A percentile compares a stretch with the other conserved stretches of the same genome.
Evolutionary conservation across 1,140 invertebrate genomes (phyloP).

Genomic region (Triops cancriformis): DNA sequence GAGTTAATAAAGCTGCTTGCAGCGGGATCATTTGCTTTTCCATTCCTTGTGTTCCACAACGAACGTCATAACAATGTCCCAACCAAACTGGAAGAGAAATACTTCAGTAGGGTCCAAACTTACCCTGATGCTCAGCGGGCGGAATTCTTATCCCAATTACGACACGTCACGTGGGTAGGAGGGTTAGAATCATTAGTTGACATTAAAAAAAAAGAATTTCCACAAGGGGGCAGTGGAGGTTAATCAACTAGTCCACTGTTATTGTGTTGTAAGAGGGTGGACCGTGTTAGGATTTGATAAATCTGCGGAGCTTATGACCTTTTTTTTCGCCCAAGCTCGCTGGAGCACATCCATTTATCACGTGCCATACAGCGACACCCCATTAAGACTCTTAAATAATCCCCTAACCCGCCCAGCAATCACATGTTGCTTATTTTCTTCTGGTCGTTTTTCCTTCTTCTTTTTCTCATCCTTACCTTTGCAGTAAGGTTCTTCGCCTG

Average conservation of each 20-base stretch:
- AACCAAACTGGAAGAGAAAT: too few species aligned
- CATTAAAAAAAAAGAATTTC: too few species aligned
- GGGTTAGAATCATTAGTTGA: too few species aligned
- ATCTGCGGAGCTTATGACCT: neutral
- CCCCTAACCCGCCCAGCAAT: neutral
- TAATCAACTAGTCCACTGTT: too few species aligned
- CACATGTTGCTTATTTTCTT: neutral
- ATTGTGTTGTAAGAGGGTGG: neutral
- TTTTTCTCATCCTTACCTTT: slow-evolving; percentile 54
- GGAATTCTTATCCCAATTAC: too few species aligned
- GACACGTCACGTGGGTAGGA: too few species aligned
- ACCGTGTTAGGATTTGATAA: neutral
- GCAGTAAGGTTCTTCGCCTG: slow-evolving; percentile 72
- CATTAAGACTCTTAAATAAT: neutral
- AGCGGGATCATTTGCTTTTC: too few species aligned
- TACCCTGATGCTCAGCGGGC: too few species aligned
- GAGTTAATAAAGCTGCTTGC: neutral
- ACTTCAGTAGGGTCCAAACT: too few species aligned
- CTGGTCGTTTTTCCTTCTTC: slow-evolving; percentile 11
- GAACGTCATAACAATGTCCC: too few species aligned
- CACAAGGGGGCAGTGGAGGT: too few species aligned
- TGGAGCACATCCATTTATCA: slow-evolving; percentile 14
- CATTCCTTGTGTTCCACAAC: too few species aligned
- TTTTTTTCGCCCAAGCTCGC: neutral
- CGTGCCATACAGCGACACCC: neutral